Base-by-base conservation (phyloP, 2,797 vertebrate species). In the Cossypha dichroa region DNA sequence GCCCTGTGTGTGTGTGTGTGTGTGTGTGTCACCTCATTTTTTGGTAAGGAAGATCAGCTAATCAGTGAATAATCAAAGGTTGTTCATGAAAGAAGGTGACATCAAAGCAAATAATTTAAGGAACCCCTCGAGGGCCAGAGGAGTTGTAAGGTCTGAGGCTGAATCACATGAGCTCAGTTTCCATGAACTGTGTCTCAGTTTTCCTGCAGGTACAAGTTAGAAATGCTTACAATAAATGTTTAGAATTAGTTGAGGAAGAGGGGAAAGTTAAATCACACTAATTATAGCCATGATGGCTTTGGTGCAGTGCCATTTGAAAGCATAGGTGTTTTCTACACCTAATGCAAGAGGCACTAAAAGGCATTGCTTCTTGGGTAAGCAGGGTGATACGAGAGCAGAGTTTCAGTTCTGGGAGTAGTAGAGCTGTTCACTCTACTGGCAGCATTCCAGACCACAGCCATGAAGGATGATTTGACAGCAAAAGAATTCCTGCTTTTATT, bases 31-130 rank as follows among this genome's bases (percentile, higher is more conserved):
- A 62, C 75, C 46, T 66, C 67, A 15, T n/a, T 58, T 76, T 92
- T 79, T 59, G 78, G 49, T 69, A 7, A 78, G 85, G 85, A 86
- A 97, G 83, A 97, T 96, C 96, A 97, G 95, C 92, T 94, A 82
- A 93, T 96, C 94, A 59, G 81, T 85, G 94, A 69, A 70, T 86
- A 94, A 96, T 68, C 89, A 95, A 86, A 89, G 76, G 31, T 43
- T 96, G 63, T 17, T 96, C 95, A 97, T 97, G 93, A 96, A 96
- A 97, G 95, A 83, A 95, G 96, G 92, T 60, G 77, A 96, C 98
- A 96, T 98, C 98, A 98, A 98, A 98, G 97, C 60, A 79, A 90
- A 95, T 55, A 85, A 83, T 89, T 95, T 94, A 95, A 96, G 95
- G 90, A 96, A 96, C 93, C 97, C 98, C 97, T 86, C 58, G 68